Evolutionary conservation across 2,113 vertebrate genomes (phyloP), one percentile per base, ranked within the genome.

Genomic region (Emydura subglobosa): DNA sequence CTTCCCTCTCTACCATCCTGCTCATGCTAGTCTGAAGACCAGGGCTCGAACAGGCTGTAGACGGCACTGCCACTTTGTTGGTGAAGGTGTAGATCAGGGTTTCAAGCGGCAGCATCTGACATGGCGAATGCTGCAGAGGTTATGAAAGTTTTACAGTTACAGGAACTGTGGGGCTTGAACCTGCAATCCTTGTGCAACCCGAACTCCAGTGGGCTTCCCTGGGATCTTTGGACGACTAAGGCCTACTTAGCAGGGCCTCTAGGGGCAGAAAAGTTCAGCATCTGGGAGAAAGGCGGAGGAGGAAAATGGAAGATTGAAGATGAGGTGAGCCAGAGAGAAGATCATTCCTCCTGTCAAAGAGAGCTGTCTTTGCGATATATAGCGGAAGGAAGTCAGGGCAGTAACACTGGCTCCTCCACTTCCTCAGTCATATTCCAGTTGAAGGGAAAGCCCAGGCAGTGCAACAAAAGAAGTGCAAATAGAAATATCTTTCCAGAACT

Each of bases 391-490:
- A 68, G 65, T 31, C 65, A 68, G 17, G 34, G 16, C 34, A 91
- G 87, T 89, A 83, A 44, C 93, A 50, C 85, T 88, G 85, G 94
- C 93, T 1, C 10, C 85, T 94, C 88, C 51, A 12, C 96, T 96
- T 93, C 83, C 53, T 92, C 80, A 92, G 81, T 95, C 92, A 74
- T 95, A 85, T 96, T 94, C 95, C 91, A 96, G 88, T 93, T 96
- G 87, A 79, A 96, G 93, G 95, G 96, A 89, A 95, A 96, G 83
- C 95, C 96, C 95, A 91, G 85, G 78, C 81, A 95, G 91, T 92
- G 83, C 86, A 91, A 93, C 53, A 47, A 93, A 95, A 97, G 92
- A 93, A 97, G 92, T 96, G 91, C 94, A 97, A 97, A 97, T 94
- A 95, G 96, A 96, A 97, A 90, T 76, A 27, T 76, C 55, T 97